phyloP scores from a whole-genome alignment of 1,140 invertebrate species.

The Hylyphantes graminicola region DNA sequence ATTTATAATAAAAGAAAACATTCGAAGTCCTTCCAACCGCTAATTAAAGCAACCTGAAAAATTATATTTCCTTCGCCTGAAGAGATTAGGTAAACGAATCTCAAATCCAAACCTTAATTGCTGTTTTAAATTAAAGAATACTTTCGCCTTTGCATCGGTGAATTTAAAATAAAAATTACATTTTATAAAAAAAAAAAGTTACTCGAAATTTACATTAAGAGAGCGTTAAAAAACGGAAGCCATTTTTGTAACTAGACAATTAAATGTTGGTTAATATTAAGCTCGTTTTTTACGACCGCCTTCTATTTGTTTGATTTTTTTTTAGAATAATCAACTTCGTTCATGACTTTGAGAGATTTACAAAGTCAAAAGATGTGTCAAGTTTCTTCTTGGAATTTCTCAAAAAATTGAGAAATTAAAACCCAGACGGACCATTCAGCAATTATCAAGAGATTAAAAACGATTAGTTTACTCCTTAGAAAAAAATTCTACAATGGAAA shows the following conservation, averaged over 20 bases:
- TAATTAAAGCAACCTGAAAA: slow-evolving; percentile 49
- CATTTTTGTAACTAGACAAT: slow-evolving; percentile 19
- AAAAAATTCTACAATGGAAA: too few relatives aligned
- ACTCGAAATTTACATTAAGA: not conserved
- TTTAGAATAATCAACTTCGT: not conserved
- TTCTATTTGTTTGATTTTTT: not conserved
- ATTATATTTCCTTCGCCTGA: slow-evolving; percentile 32
- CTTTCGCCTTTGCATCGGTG: not conserved
- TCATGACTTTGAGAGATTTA: not conserved
- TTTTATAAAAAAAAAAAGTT: not conserved
- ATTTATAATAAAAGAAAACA: too few relatives aligned
- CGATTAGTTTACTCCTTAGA: not conserved
- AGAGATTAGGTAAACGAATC: slow-evolving; percentile 46
- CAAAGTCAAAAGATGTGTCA: not conserved
- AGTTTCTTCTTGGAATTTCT: too few relatives aligned
- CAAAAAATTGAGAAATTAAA: slow-evolving; percentile 1
- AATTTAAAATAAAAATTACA: slow-evolving; percentile 12
- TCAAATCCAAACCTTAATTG: slow-evolving; percentile 54
- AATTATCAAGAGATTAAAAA: slow-evolving; percentile 53
- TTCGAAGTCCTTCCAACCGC: slow-evolving; percentile 27
- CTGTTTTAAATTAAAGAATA: slow-evolving; percentile 50
- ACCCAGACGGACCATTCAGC: slow-evolving; percentile 16
- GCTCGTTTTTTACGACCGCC: not conserved
- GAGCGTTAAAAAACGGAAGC: slow-evolving; percentile 2
- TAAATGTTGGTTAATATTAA: slow-evolving; percentile 22